Percentiles rank a stretch among this genome's conserved stretches.
Conservation (phyloP, 2,113 vertebrate genomes). For the Plecturocebus donacophilus region DNA sequence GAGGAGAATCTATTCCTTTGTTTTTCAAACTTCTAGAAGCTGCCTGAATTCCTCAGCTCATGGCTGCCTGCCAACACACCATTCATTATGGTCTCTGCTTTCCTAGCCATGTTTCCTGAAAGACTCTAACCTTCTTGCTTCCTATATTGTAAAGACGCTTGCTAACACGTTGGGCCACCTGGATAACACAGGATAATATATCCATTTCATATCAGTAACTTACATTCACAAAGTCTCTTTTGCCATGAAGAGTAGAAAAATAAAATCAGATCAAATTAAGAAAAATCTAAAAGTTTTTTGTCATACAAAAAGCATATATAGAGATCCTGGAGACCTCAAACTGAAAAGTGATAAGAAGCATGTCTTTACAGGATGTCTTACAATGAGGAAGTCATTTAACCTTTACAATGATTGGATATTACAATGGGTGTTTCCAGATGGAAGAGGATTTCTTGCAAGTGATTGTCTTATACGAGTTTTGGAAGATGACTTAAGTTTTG, state of each 20-base stretch:
- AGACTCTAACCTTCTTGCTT: not conserved
- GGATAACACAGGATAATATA: not conserved
- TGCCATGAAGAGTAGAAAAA: not conserved
- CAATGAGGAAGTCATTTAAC: not conserved
- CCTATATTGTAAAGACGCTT: not conserved
- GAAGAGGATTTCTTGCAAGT: not conserved
- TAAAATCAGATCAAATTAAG: not conserved
- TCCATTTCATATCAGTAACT: not conserved
- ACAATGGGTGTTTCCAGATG: not conserved
- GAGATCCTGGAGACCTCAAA: not conserved
- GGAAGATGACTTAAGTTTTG: not conserved
- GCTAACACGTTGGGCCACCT: not conserved
- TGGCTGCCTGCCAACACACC: not conserved
- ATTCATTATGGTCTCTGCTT: not conserved
- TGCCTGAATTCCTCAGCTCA: not conserved
- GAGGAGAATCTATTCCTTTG: not conserved
- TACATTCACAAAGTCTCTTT: too few relatives aligned
- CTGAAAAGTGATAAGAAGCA: not conserved
- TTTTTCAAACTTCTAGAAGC: not conserved
- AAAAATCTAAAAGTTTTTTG: not conserved
- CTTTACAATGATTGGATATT: not conserved
- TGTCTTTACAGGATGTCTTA: not conserved
- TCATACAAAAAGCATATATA: not conserved
- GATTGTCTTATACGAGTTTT: not conserved
- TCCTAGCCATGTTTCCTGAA: not conserved